A percentile compares a stretch with the other conserved stretches of the same genome.
These are phyloP conservation scores for Festucalex cinctus DNA, from an alignment of 2,113 vertebrate species.

Conservation along the genomic window DNA sequence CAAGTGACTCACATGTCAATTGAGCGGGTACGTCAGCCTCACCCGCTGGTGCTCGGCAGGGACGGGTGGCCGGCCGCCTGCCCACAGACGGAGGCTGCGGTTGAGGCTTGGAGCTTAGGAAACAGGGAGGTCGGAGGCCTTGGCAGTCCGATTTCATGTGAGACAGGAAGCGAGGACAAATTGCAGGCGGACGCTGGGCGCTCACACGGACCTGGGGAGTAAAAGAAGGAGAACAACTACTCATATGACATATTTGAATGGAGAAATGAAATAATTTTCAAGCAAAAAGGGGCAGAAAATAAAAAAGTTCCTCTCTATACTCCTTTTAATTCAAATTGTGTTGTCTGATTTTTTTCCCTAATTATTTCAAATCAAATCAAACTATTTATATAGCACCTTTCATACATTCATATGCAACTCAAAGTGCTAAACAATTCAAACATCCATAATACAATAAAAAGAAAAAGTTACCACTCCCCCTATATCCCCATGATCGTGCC, in stretches of 20 bases:
- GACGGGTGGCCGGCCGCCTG: background rate
- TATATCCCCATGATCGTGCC: too few species aligned
- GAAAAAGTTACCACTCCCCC: too few species aligned
- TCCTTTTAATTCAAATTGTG: too few species aligned
- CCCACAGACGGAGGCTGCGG: slow-evolving; percentile 30
- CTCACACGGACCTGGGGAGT: slow-evolving; percentile 34
- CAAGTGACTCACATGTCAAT: slow-evolving; percentile 29
- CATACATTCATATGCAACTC: too few species aligned
- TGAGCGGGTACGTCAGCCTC: slow-evolving; percentile 14
- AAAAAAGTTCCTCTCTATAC: too few species aligned
- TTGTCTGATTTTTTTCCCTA: too few species aligned
- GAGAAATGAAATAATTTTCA: background rate
- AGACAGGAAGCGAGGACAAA: slow-evolving; percentile 65
- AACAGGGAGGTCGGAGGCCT: slow-evolving; percentile 26
- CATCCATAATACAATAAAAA: too few species aligned
- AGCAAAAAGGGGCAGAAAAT: too few species aligned
- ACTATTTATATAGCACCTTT: too few species aligned
- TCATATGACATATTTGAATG: background rate
- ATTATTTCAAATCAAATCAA: too few species aligned
- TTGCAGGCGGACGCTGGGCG: background rate
- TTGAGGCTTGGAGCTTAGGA: slow-evolving; percentile 33
- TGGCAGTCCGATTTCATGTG: slow-evolving; percentile 63
- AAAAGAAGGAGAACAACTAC: background rate
- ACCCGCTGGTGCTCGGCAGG: background rate
- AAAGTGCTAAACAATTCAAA: too few species aligned